Base-by-base conservation (phyloP, 2,888 invertebrate species). In the Callosobruchus maculatus region DNA sequence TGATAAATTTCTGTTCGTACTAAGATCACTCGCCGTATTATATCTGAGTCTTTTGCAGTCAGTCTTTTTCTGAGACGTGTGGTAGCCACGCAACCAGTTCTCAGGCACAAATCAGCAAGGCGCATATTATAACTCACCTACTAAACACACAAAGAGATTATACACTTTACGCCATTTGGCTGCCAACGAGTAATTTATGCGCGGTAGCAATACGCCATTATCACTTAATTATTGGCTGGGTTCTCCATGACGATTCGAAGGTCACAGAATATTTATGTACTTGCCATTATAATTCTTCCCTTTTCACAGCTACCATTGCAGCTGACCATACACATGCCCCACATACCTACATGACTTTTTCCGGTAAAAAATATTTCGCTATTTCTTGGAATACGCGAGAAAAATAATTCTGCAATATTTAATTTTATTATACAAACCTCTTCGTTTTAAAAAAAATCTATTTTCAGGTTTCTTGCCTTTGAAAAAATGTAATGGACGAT, bases 221-320 rank as follows among this genome's bases (percentile, higher is more conserved):
- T 75, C 73, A 69, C 70, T 73, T 73, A 75, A 75, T 75, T 75
- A 73, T 75, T 73, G 73, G 72, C 73, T 73, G 49, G 71, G 68
- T 31, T 71, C 49, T 49, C 49, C 49, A 49, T 49, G 49, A 49
- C 49, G 49, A 49, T 49, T 49, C 49, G 49, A 49, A 49, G 49
- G 49, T 49, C 49, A 49, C 5, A 18, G 49, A 49, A 49, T 49
- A 49, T 49, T 49, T 49, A 49, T 49, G 49, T 49, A 13, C 49
- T 49, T 49, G 49, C 49, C 49, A 49, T 49, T 49, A 49, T 49
- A 49, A 49, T 13, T 49, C 49, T 49, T 49, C 5, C 49, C 49
- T 49, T 13, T 13, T 49, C 49, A 49, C 49, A 49, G 49, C 49
- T 49, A 49, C 13, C 49, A 49, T 13, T 49, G 49, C 49, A 49